Base-by-base conservation (phyloP, 2,797 vertebrate species). In the Spheniscus humboldti region DNA sequence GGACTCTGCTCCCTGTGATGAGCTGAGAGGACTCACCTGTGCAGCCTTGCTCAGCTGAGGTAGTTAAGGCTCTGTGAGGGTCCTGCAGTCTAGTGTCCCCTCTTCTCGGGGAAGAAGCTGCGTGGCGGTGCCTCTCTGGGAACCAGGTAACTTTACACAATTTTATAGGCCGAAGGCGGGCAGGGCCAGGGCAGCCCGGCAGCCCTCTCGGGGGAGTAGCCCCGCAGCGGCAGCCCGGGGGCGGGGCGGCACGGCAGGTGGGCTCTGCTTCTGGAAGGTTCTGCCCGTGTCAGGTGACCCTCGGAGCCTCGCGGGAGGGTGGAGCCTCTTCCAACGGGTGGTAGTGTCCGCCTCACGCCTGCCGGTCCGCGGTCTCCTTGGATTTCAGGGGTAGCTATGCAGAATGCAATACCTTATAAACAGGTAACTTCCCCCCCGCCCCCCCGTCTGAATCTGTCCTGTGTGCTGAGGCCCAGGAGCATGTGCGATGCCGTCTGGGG, bases 21-120 rank as follows among this genome's bases (percentile, higher is more conserved):
- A 31, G 66, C 60, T 41, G 35, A 20, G 22, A 9, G 39, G 55
- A 37, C 18, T 35, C 62, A 68, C 45, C 81, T 35, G 67, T 14
- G 59, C 2, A 9, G 68, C 67, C 43, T 10, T 0, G 5, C 45
- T 4, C 4, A 0, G 37, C 18, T 28, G 60, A 37, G 33, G 86
- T 4, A 1, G 10, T 4, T 3, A 10, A 22, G 35, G 52, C 43
- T 31, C 11, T 0, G 19, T 0, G 28, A 17, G 33, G 43, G 16
- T 12, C 18, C 18, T 5, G 12, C 7, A 8, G 37, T 2, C 18
- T 8, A 1, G 37, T 11, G 47, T 2, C 11, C 2, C 12, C 25
- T 10, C 24, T 20, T 28, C 31, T 13, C 1, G 5, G 12, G 52
- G 27, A 9, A 22, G 37, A 1, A 23, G n/a, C 41, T 4, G 25